Evolutionary conservation across 2,113 vertebrate genomes (phyloP).

Genomic region (Nibea coibor): DNA sequence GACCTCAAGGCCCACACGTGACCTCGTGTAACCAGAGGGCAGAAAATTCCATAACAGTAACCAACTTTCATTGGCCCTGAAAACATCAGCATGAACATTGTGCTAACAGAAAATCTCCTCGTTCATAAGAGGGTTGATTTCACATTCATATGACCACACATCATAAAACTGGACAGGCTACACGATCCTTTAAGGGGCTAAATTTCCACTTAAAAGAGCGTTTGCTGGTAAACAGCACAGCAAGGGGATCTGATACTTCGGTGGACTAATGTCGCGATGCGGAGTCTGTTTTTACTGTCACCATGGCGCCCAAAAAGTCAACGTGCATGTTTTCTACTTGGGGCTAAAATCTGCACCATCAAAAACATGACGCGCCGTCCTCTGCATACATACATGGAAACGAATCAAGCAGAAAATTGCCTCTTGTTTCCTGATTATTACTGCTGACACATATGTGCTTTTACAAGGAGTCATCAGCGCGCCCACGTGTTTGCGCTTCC

Average conservation of each 20-base stretch:
- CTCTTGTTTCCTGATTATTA: conserved; percentile 38
- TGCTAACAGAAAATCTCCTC: too few relatives aligned
- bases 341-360: conserved; percentile 35
- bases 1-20: too few relatives aligned
- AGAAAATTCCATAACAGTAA: too few relatives aligned
- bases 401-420: conserved; percentile 62
- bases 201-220: background rate
- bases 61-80: too few relatives aligned
- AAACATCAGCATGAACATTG: background rate
- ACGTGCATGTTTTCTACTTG: conserved; percentile 12
- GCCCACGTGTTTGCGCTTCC: background rate
- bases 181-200: background rate
- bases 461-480: background rate
- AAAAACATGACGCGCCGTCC: background rate
- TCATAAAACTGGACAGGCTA: background rate
- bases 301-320: background rate
- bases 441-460: conserved; percentile 18
- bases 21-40: too few relatives aligned
- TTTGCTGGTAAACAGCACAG: too few relatives aligned
- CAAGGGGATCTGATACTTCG: too few relatives aligned
- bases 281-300: background rate
- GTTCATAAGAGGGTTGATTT: too few relatives aligned
- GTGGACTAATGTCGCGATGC: too few relatives aligned
- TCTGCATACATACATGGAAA: conserved; percentile 14
- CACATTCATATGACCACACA: background rate